Evolutionary conservation across 2,797 vertebrate species (phyloP).

Genomic region (Ctenopoma multispine): DNA sequence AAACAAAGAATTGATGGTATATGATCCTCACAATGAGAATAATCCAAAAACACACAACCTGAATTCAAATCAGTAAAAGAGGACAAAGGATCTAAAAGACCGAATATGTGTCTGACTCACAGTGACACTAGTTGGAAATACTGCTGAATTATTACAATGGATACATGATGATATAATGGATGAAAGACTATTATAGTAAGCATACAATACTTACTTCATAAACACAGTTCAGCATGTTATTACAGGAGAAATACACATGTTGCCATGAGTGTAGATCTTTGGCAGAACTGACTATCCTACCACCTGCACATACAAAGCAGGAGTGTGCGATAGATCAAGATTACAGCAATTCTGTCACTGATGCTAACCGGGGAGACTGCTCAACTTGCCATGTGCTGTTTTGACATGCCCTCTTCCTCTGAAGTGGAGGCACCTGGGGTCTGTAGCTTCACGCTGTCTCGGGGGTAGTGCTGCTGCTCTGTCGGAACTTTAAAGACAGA

Average conservation of each 20-base stretch:
- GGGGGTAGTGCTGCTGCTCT: slow-evolving; percentile 20
- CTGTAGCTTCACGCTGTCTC: slow-evolving; percentile 63
- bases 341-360: slow-evolving; percentile 43
- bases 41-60: slow-evolving; percentile 1
- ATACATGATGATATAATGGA: too few relatives aligned
- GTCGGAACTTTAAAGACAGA: slow-evolving; percentile 37
- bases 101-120: slow-evolving; percentile 4
- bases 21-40: slow-evolving; percentile 1
- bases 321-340: slow-evolving; percentile 6
- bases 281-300: background rate
- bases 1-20: slow-evolving; percentile 5
- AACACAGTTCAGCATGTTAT: background rate
- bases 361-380: slow-evolving; percentile 49
- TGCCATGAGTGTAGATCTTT: slow-evolving; percentile 1
- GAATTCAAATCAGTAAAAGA: slow-evolving; percentile 3
- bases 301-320: background rate
- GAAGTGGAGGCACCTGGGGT: slow-evolving; percentile 71
- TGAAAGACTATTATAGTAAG: background rate
- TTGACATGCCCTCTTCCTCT: slow-evolving; percentile 57
- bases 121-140: background rate
- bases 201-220: slow-evolving; percentile 7
- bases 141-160: background rate
- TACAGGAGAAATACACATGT: background rate
- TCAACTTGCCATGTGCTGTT: slow-evolving; percentile 61
- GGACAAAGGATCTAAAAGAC: background rate